Base-by-base conservation (phyloP, 2,888 invertebrate species). In the Latrodectus elegans region DNA sequence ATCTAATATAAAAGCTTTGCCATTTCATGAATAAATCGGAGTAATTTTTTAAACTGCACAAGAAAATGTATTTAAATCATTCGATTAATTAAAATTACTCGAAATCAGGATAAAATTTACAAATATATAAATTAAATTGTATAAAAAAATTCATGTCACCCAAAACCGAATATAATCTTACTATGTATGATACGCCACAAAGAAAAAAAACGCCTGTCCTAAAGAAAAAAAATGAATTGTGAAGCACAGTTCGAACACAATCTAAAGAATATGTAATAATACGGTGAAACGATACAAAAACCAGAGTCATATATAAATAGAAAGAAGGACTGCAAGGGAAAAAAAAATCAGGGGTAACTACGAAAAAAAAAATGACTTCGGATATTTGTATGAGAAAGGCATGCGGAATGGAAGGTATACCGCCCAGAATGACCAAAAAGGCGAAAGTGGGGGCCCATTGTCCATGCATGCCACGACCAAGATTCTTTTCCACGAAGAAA, bases 401-500 rank as follows among this genome's bases (percentile, higher is more conserved):
- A 55, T 65, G 8, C 71, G 78, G 55, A 55, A 68, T 52, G 26
- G n/a, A 22, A 22, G 67, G 22, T 68, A 76, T 75, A 60, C 53
- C 70, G 67, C n/a, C 77, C 70, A 73, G 86, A 87, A 87, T 87
- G 86, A 81, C 86, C 81, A 87, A 87, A 85, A 76, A 81, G 80
- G 86, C 75, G 65, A 38, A 70, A 38, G 65, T n/a, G 55, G 38
- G n/a, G 79, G 73, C n/a, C 84, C 78, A 87, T 87, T 87, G 86
- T 87, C 86, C 86, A 87, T 87, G 74, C 85, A 85, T 51, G 75
- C 79, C 85, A 80, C 85, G 85, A 75, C 81, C 81, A 79, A 78
- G 67, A 72, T 17, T 77, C 72, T 22, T 67, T 51, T 53, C 38
- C 38, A 38, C 53, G 67, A 51, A 74, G 70, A 85, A 74, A 79